Percentiles rank a stretch among this genome's conserved stretches.
phyloP scores from a whole-genome alignment of 2,888 invertebrate genomes.

The Cerceris ruficornis region DNA sequence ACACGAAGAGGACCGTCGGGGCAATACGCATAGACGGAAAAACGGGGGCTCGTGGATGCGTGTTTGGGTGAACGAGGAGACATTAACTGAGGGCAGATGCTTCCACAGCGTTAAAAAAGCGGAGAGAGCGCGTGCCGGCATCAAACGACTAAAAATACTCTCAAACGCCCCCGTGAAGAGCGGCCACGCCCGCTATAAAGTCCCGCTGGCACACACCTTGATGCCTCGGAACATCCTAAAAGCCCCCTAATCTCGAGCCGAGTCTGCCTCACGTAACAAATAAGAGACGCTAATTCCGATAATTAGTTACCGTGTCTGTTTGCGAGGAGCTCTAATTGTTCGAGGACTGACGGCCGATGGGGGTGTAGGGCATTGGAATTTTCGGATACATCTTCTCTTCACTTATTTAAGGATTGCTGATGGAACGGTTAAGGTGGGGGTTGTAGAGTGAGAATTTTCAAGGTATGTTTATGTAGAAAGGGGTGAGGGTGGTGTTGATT shows the following conservation, averaged over 20 bases:
- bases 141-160: conserved; percentile 77
- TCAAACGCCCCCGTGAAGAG: conserved; percentile 74
- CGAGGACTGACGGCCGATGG: no score
- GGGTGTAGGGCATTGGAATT: no score
- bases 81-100: conserved; percentile 70
- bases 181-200: conserved; percentile 78
- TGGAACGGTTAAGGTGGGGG: no score
- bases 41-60: conserved; percentile 13
- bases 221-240: conserved; percentile 44
- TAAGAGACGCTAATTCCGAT: conserved; percentile 66
- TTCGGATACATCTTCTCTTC: no score
- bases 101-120: conserved; percentile 67
- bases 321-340: conserved; percentile 18
- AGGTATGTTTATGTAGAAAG: no score
- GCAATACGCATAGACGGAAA: not conserved
- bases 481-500: no score
- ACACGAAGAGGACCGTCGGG: not conserved
- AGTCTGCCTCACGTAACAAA: conserved; percentile 55
- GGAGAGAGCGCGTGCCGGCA: conserved; percentile 63
- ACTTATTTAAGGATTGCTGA: no score
- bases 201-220: conserved; percentile 56
- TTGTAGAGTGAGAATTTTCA: no score
- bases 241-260: conserved; percentile 57
- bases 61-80: conserved; percentile 45
- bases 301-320: conserved; percentile 62